Base-by-base conservation (phyloP, 2,888 invertebrate genomes). In the Julus scandinavius region DNA sequence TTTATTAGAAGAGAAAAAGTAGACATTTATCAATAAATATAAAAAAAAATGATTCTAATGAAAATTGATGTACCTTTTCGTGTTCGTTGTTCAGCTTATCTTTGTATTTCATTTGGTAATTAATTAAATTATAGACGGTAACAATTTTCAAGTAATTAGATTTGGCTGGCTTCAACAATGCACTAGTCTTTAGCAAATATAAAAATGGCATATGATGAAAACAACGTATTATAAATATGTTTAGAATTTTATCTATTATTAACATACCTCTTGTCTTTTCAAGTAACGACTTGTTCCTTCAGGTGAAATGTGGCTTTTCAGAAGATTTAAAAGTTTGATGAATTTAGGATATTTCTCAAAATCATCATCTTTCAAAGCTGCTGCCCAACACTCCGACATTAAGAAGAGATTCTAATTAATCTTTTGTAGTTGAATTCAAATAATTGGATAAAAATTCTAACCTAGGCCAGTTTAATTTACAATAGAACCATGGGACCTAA, bases 311-410 rank as follows among this genome's bases (percentile, higher is more conserved):
- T 45, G 5, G 7, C 15, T 20, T 7, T 49, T 85, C 2, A 85
- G 49, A 15, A 4, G 85, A 85, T 13, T 85, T 20, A 85, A 85
- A n/a, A 85, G n/a, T 85, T n/a, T 85, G 6, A 85, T 49, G 49
- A 85, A 85, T 49, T 85, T 85, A 13, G 41, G 41, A 15, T 6
- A 85, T 41, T 40, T 85, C n/a, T 85, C 49, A 41, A 41, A 45
- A 85, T 85, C 85, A 41, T 85, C 85, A 20, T 41, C 40, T 11
- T 17, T 40, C 15, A 85, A 29, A 41, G 1, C 72, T 72, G 9
- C n/a, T 72, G 72, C 29, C 72, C 72, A 72, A 29, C 29, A 20
- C 9, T 72, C 72, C 29, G 72, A n/a, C 72, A 29, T 50, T 7
- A 50, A 29, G 29, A 1, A 29, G 1, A 29, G 0, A 29, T 29